These are phyloP conservation scores for Eumaeus atala DNA, from an alignment of 1,140 invertebrate species.

Conservation along the genomic window DNA sequence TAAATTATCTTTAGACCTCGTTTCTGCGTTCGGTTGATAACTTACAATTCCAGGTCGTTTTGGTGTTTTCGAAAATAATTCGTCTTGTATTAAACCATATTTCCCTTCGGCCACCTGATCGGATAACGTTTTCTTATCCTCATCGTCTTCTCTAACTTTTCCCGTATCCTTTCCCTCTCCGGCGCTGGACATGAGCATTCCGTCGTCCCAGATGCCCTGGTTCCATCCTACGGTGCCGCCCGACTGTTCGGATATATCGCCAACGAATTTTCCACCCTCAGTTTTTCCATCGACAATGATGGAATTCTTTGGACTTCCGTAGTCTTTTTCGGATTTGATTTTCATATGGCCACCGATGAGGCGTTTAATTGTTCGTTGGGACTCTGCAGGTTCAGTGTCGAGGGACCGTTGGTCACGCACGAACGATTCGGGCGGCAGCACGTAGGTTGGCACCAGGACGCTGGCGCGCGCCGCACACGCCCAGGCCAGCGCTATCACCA, in stretches of 20 bases:
- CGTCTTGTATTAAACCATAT: conserved; percentile 90
- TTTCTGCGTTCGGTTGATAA: conserved; percentile 84
- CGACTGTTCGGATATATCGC: conserved; percentile 61
- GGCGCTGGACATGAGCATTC: conserved; percentile 78
- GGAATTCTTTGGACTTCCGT: conserved; percentile 58
- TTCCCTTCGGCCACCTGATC: conserved; percentile 92
- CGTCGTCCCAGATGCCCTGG: conserved; percentile 78
- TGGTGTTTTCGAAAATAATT: conserved; percentile 80
- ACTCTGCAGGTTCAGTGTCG: conserved; percentile 48
- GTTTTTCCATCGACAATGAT: conserved; percentile 50
- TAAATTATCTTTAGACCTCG: conserved; percentile 82
- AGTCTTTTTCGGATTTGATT: conserved; percentile 57
- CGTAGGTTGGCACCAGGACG: conserved; percentile 71
- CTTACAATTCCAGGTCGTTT: conserved; percentile 87
- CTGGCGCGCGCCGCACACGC: conserved; percentile 49
- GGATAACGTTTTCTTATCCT: conserved; percentile 86
- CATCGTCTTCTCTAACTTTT: conserved; percentile 76
- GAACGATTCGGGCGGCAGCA: conserved; percentile 71
- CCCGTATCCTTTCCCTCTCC: conserved; percentile 77
- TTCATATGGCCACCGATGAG: conserved; percentile 78
- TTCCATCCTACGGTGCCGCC: conserved; percentile 72
- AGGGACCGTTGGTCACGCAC: conserved; percentile 68
- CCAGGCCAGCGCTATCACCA: conserved; percentile 63
- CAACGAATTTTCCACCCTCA: conserved; percentile 63
- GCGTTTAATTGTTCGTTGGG: conserved; percentile 74